These are phyloP conservation scores for Isichthys henryi DNA, from an alignment of 2,113 vertebrate species.

Conservation along the genomic window DNA sequence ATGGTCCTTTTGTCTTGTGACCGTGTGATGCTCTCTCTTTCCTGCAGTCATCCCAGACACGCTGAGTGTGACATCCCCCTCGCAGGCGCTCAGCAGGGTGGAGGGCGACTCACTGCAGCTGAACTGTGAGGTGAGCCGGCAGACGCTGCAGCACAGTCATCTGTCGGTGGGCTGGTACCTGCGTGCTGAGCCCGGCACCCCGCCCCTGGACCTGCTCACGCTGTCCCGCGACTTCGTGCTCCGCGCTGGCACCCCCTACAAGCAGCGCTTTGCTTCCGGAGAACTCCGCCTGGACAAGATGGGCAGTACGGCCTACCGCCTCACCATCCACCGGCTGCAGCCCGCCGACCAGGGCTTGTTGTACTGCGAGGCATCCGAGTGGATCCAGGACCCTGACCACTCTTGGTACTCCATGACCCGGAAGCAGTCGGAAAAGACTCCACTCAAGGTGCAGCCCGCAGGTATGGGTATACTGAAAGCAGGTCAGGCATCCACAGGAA, in stretches of 20 bases:
- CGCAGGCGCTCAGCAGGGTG: constrained; percentile 81
- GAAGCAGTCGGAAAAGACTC: constrained; percentile 79
- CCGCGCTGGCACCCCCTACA: constrained; percentile 69
- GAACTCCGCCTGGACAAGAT: constrained; percentile 86
- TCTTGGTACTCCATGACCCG: constrained; percentile 92
- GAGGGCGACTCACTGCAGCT: constrained; percentile 84
- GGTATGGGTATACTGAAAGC: constrained; percentile 54
- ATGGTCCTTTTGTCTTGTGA: background rate
- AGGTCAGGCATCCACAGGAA: background rate
- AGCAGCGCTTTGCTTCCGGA: constrained; percentile 80
- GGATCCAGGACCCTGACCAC: constrained; percentile 88
- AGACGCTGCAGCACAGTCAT: constrained; percentile 82
- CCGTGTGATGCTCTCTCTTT: background rate
- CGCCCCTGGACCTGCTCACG: constrained; percentile 76
- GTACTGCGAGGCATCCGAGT: constrained; percentile 88
- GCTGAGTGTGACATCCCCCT: constrained; percentile 61
- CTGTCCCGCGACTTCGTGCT: constrained; percentile 83
- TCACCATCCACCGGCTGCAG: constrained; percentile 89
- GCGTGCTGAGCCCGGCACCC: constrained; percentile 56
- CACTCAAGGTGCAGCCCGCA: constrained; percentile 82
- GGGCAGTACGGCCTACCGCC: constrained; percentile 72
- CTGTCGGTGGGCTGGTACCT: constrained; percentile 86
- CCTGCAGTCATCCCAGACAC: constrained; percentile 84
- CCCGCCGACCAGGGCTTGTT: constrained; percentile 83
- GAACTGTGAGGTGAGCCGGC: constrained; percentile 77